phyloP scores from a whole-genome alignment of 2,113 vertebrate species.

The Labeo catla region DNA sequence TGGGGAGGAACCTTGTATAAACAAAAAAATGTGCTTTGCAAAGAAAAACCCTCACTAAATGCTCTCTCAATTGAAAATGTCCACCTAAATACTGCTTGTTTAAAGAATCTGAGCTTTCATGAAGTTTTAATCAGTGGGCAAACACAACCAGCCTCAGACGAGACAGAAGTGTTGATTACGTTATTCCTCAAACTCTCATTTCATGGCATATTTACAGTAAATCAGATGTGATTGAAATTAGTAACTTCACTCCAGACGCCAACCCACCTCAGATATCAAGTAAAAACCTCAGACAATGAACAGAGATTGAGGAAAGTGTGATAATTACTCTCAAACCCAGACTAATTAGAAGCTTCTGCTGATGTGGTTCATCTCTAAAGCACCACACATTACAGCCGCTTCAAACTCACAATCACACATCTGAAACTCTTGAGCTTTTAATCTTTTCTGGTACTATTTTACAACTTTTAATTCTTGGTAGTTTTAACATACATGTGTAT shows the following conservation, averaged over 20 bases:
- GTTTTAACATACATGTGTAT: neutral
- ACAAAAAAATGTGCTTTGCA: neutral
- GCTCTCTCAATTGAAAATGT: neutral
- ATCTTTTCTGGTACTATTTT: neutral
- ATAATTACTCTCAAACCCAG: neutral
- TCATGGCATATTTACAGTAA: neutral
- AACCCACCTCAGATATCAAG: neutral
- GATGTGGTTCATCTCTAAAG: neutral
- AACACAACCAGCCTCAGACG: neutral
- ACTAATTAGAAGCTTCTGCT: neutral
- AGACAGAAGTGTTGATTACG: neutral
- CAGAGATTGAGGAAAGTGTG: neutral
- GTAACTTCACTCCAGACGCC: neutral
- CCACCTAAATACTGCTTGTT: slow-evolving; percentile 18
- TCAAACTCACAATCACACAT: neutral
- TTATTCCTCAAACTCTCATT: neutral
- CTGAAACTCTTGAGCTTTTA: neutral
- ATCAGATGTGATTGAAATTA: neutral
- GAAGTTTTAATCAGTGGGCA: slow-evolving; percentile 1
- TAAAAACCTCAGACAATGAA: neutral
- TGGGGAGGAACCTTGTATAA: neutral
- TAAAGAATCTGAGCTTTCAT: slow-evolving; percentile 8
- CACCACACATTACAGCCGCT: neutral
- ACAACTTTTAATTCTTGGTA: neutral
- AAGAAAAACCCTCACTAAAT: neutral